Evolutionary conservation across 2,797 vertebrate species (phyloP).

Genomic region (Iguana delicatissima): DNA sequence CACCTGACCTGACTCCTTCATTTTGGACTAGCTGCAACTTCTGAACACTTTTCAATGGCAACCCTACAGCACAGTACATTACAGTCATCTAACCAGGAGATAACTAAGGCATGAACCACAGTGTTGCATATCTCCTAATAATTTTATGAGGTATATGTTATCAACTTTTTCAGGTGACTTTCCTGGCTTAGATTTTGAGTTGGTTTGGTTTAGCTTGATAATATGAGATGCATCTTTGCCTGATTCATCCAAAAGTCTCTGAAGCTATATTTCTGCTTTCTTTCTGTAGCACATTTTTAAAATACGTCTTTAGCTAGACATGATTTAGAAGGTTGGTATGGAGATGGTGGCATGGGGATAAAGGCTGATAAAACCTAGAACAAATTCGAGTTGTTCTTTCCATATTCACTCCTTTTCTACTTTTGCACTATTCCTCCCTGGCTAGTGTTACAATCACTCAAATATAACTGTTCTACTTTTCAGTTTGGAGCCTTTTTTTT

Average conservation of each 20-base stretch:
- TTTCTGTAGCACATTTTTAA: neutral
- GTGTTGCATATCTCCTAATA: neutral
- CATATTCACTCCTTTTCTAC: neutral
- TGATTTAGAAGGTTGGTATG: neutral
- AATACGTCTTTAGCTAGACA: no score
- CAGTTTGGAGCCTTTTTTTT: neutral
- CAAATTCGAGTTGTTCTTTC: neutral
- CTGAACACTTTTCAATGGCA: no score
- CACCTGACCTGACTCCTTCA: no score
- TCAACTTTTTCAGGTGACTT: neutral
- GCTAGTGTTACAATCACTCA: neutral
- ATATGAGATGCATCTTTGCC: neutral
- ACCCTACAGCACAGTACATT: no score
- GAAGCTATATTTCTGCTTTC: neutral
- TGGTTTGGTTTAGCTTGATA: neutral
- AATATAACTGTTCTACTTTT: neutral
- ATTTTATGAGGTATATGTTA: neutral
- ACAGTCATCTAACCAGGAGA: no score
- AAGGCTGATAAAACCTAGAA: neutral
- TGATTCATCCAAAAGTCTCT: neutral
- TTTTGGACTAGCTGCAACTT: no score
- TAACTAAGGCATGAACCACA: no score
- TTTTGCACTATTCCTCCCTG: conserved; percentile 8
- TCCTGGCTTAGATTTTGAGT: neutral
- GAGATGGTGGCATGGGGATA: neutral